Base-by-base conservation (phyloP, 2,797 vertebrate species). In the Enteromius argenteus region DNA sequence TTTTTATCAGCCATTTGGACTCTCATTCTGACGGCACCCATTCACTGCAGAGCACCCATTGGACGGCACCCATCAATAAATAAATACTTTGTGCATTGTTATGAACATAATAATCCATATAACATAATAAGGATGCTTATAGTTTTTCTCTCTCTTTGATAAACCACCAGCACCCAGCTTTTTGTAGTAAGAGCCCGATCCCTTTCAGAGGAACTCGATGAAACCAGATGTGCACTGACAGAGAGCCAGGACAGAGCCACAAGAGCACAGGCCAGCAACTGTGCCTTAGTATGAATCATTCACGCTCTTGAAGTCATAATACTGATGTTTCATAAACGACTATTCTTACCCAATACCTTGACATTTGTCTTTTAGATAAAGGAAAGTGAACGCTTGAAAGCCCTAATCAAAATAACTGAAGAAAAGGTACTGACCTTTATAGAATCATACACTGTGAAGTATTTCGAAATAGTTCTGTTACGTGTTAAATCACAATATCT, bases 201-300 rank as follows among this genome's bases (percentile, higher is more conserved):
- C 15, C 81, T 95, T 76, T 88, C 91, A 64, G 94, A 95, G 37
- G 94, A 96, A 72, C 90, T 96, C 64, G 95, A 96, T 37, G 95
- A 96, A 78, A 91, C 90, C 56, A 91, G 87, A 27, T 87, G 72
- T 49, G 85, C 85, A 0, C 91, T 92, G 69, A 94, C 90, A 77
- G 94, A 95, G 67, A 91, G 92, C 68, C 92, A 94, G 89, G 94
- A 95, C 37, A 91, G 84, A 89, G 91, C 80, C 46, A 84, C 77
- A 69, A 85, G 85, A 68, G 86, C 86, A 19, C 94, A 94, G 86
- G 85, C 87, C 85, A 91, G 83, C 89, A 91, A 90, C 90, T 89
- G 84, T 60, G 91, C 93, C 89, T 87, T 96, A 92, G 95, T 95
- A 92, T 35, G 35, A 79, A 27, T 66, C 35, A 32, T 21, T 68